Percentiles rank a stretch among this genome's conserved stretches.
Conservation (phyloP, 2,113 vertebrate genomes). For the Theristicus caerulescens region DNA sequence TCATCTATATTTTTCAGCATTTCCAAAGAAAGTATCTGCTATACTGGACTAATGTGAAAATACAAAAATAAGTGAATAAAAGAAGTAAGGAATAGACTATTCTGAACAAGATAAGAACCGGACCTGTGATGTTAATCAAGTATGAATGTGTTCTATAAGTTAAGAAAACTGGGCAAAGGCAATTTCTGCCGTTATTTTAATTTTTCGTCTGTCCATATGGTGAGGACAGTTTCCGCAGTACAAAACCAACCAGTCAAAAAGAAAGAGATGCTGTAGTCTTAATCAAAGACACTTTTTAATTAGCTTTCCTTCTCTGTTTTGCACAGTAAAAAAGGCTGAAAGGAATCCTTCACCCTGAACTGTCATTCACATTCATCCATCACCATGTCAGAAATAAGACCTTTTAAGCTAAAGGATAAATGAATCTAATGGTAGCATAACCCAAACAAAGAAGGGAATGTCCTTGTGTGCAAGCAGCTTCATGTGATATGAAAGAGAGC, state of each 20-base stretch:
- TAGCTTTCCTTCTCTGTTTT: not conserved
- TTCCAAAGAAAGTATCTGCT: conserved; percentile 45
- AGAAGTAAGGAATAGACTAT: not conserved
- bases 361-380: not conserved
- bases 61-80: not conserved
- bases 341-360: not conserved
- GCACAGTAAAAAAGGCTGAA: not conserved
- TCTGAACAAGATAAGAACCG: not conserved
- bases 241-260: not conserved
- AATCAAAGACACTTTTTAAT: not conserved
- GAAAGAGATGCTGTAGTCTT: not conserved
- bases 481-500: not conserved
- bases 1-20: conserved; percentile 43
- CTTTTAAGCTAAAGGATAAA: not conserved
- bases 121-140: not conserved
- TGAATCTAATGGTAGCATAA: not conserved
- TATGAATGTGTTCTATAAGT: not conserved
- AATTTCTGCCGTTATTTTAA: not conserved
- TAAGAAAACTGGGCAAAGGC: not conserved
- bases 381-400: not conserved
- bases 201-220: not conserved
- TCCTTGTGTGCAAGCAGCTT: not conserved
- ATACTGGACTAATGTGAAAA: not conserved
- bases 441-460: not conserved
- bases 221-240: not conserved